phyloP scores from a whole-genome alignment of 2,888 invertebrate species.

The Spodoptera picta region DNA sequence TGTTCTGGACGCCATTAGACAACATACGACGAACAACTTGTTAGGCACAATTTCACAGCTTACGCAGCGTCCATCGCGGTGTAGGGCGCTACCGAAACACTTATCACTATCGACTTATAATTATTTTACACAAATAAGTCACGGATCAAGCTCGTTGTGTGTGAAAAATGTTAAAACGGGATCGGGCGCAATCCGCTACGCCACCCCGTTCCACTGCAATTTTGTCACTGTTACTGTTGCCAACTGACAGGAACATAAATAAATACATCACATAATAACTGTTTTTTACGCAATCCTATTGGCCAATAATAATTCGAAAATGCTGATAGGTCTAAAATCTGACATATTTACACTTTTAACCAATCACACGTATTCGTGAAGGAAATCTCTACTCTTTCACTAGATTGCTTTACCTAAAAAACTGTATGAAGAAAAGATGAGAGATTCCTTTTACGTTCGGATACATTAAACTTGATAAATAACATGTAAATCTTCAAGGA shows the following conservation, averaged over 20 bases:
- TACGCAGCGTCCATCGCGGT: constrained; percentile 55
- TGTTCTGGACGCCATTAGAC: constrained; percentile 78
- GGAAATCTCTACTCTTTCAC: not conserved
- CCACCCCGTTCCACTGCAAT: constrained; percentile 65
- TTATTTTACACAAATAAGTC: constrained; percentile 75
- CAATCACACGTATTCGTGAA: constrained; percentile 25
- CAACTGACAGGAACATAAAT: constrained; percentile 75
- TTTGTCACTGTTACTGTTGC: constrained; percentile 72
- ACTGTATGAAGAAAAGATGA: not conserved
- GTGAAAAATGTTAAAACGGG: constrained; percentile 68
- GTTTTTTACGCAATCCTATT: constrained; percentile 33
- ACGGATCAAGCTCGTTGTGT: constrained; percentile 73
- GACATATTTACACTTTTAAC: not conserved
- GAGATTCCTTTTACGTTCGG: not conserved
- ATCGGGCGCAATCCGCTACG: constrained; percentile 70
- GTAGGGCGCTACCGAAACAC: constrained; percentile 53
- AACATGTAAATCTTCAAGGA: too few relatives aligned
- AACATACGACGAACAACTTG: constrained; percentile 68
- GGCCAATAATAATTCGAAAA: not conserved
- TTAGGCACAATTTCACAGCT: constrained; percentile 69
- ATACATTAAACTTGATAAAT: not conserved
- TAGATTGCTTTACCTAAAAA: not conserved
- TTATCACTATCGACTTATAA: constrained; percentile 60
- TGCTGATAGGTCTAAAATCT: constrained; percentile 31
- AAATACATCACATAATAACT: constrained; percentile 67